Conservation (phyloP, 2,113 vertebrate genomes). For the Elephas maximus region DNA sequence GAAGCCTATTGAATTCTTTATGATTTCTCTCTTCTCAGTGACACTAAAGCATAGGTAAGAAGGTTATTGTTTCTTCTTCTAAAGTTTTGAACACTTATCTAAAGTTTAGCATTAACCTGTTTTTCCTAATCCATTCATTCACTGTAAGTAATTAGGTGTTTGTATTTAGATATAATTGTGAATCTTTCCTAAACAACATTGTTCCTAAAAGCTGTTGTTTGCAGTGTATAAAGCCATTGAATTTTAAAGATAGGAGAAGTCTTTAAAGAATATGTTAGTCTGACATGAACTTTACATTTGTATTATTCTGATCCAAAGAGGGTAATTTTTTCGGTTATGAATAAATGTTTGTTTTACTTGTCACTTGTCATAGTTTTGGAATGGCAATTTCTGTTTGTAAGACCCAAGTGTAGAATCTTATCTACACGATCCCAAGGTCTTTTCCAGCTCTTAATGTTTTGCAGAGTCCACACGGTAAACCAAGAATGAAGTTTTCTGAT, state of each 20-base stretch:
- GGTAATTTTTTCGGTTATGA: not conserved
- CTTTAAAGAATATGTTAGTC: slow-evolving; percentile 3
- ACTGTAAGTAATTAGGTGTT: slow-evolving; percentile 14
- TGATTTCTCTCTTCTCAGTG: slow-evolving; percentile 13
- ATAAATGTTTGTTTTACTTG: not conserved
- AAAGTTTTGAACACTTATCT: slow-evolving; percentile 19
- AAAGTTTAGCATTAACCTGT: slow-evolving; percentile 29
- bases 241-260: not conserved
- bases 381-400: slow-evolving; percentile 7
- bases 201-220: not conserved
- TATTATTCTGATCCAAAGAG: not conserved
- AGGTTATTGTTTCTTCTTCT: not conserved
- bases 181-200: not conserved
- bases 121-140: not conserved
- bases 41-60: not conserved
- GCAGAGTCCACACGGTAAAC: not conserved
- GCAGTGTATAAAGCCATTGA: slow-evolving; percentile 2
- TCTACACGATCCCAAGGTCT: not conserved
- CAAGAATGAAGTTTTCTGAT: not conserved
- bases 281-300: not conserved
- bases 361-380: not conserved
- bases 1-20: slow-evolving; percentile 12
- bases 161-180: slow-evolving; percentile 1
- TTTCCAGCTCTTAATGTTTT: slow-evolving; percentile 42
- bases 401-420: slow-evolving; percentile 11